Evolutionary conservation across 2,797 vertebrate species (phyloP).

Genomic region (Crenichthys baileyi): DNA sequence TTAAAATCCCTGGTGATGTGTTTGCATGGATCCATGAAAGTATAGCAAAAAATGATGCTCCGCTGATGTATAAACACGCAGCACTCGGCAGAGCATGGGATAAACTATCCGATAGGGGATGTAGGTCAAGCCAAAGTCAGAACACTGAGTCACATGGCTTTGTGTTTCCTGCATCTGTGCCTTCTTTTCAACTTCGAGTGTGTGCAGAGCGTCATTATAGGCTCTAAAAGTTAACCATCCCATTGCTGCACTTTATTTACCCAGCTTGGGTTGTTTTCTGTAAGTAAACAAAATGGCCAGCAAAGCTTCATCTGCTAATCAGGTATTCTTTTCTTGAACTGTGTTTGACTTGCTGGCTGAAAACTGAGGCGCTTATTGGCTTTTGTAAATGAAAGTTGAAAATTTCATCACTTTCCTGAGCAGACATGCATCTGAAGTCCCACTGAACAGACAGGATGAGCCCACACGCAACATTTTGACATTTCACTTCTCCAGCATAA

Average conservation of each 20-base stretch:
- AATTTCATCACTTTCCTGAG: constrained; percentile 11
- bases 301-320: background rate
- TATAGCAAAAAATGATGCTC: background rate
- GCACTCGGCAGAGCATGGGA: constrained; percentile 23
- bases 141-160: constrained; percentile 28
- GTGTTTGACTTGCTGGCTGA: background rate
- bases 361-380: background rate
- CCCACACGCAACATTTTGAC: background rate
- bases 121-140: constrained; percentile 61
- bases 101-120: constrained; percentile 52
- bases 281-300: background rate
- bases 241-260: constrained; percentile 1
- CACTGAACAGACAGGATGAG: background rate
- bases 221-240: constrained; percentile 16
- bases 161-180: constrained; percentile 31
- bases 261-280: background rate
- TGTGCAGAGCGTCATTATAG: background rate
- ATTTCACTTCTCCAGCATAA: background rate
- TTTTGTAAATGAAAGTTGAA: constrained; percentile 9
- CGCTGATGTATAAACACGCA: background rate
- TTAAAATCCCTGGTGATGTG: background rate
- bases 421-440: background rate
- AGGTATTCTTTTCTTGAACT: background rate
- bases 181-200: background rate
- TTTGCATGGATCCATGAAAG: background rate